Base-by-base conservation (phyloP, 2,888 invertebrate species). In the Calameuta filiformis region DNA sequence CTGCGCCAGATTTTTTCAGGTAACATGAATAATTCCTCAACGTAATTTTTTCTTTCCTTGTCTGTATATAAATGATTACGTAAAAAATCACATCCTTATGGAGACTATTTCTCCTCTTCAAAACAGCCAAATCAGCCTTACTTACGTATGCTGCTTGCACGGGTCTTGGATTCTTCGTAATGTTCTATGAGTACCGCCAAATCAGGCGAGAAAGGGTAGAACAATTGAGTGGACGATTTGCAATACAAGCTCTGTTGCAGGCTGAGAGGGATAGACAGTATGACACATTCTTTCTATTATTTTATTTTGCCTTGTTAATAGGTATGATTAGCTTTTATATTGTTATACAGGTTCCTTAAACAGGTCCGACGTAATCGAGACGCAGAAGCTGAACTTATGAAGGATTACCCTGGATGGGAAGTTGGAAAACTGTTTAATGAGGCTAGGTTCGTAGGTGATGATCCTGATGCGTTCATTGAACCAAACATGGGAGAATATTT, bases 401-500 rank as follows among this genome's bases (percentile, higher is more conserved):
- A 95, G 83, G 94, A 98, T 91, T 97, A 97, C 23, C 96, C 96
- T 79, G 96, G 96, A 83, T 98, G 98, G 98, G 95, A 96, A 93
- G 95, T 96, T 11, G 99, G 98, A 74, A 98, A 97, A 2, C 96
- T 95, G 92, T 97, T 95, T 84, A 97, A 97, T 9, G 96, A 97
- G 89, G 96, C 95, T 35, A 92, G 98, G 15, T 98, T 93, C 93
- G 95, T 95, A 12, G 33, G 33, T 33, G 33, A 33, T 71, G 12
- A 12, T 15, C 12, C 31, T 31, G 71, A 34, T 33, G 12, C 3
- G 0, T 69, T 69, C 6, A 0, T 30, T 31, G 69, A 69, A 33
- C 69, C 69, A 33, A 33, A 30, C 4, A 1, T 1, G 1, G 1
- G 4, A 23, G 40, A 40, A 40, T 40, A 40, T 40, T 40, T 40